Conservation (phyloP, 2,888 invertebrate species). For the Timandra comae region DNA sequence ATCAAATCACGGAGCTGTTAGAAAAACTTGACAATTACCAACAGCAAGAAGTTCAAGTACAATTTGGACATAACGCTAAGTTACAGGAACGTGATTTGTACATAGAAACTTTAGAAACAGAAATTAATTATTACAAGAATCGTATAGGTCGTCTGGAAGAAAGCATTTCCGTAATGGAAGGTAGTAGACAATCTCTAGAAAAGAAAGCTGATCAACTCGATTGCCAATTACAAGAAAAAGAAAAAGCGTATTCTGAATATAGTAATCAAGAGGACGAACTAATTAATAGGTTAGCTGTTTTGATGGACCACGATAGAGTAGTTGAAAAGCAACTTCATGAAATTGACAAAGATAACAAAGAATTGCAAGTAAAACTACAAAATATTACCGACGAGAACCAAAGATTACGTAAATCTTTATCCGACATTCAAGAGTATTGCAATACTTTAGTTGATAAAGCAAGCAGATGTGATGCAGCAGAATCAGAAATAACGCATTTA, state of each 20-base stretch:
- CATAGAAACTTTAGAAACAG: constrained; percentile 83
- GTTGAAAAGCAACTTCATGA: constrained; percentile 79
- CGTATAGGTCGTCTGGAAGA: constrained; percentile 82
- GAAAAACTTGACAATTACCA: constrained; percentile 48
- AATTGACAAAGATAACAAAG: constrained; percentile 73
- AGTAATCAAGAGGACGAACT: constrained; percentile 79
- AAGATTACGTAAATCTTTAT: constrained; percentile 57
- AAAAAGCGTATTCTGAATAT: constrained; percentile 77
- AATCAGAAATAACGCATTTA: constrained; percentile 44
- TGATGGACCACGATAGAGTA: constrained; percentile 79
- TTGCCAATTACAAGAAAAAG: constrained; percentile 76
- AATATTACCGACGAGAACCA: constrained; percentile 71
- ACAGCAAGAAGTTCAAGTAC: constrained; percentile 52
- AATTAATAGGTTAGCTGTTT: constrained; percentile 76
- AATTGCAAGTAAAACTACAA: constrained; percentile 72
- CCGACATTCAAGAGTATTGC: constrained; percentile 59
- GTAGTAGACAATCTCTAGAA: constrained; percentile 77
- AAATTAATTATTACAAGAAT: constrained; percentile 79
- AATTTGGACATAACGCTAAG: constrained; percentile 79
- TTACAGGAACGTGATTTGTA: constrained; percentile 84
- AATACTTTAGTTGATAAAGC: constrained; percentile 49
- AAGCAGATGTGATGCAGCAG: constrained; percentile 41
- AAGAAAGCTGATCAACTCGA: constrained; percentile 79
- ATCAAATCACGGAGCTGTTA: constrained; percentile 46
- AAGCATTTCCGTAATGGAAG: constrained; percentile 77